phyloP scores from a whole-genome alignment of 2,797 vertebrate genomes.

The Momotus momota region DNA sequence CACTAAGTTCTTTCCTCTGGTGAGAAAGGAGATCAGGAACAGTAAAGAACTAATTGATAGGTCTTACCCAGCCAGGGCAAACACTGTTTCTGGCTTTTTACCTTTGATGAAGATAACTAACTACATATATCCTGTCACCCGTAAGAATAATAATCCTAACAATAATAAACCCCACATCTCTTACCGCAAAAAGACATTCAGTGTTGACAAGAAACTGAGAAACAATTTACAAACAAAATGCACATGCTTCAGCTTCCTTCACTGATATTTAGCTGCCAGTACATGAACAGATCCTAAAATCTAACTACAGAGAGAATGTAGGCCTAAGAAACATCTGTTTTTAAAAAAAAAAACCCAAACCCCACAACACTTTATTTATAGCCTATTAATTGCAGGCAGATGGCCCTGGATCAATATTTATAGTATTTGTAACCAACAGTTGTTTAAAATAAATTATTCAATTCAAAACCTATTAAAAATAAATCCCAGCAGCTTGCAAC shows the following conservation, averaged over 20 bases:
- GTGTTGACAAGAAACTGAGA: slow-evolving; percentile 21
- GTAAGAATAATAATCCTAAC: background rate
- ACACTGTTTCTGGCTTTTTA: background rate
- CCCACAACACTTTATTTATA: background rate
- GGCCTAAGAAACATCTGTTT: background rate
- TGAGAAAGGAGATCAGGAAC: background rate
- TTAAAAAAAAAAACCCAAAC: background rate
- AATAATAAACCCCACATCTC: background rate
- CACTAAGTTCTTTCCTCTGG: background rate
- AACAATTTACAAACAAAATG: slow-evolving; percentile 28
- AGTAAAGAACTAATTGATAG: background rate
- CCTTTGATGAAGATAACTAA: background rate
- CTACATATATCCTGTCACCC: background rate
- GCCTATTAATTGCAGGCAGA: slow-evolving; percentile 20
- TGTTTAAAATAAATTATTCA: slow-evolving; percentile 7
- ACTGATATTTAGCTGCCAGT: background rate
- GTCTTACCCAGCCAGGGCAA: background rate
- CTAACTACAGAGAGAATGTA: background rate
- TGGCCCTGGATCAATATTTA: slow-evolving; percentile 6
- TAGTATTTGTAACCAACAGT: background rate
- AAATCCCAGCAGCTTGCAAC: background rate
- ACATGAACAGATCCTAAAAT: background rate
- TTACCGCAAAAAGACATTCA: background rate
- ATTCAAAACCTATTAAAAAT: slow-evolving; percentile 6
- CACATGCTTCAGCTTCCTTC: background rate